Percentiles rank a stretch among this genome's conserved stretches.
phyloP scores from a whole-genome alignment of 2,113 vertebrate species.

The Euleptes europaea region DNA sequence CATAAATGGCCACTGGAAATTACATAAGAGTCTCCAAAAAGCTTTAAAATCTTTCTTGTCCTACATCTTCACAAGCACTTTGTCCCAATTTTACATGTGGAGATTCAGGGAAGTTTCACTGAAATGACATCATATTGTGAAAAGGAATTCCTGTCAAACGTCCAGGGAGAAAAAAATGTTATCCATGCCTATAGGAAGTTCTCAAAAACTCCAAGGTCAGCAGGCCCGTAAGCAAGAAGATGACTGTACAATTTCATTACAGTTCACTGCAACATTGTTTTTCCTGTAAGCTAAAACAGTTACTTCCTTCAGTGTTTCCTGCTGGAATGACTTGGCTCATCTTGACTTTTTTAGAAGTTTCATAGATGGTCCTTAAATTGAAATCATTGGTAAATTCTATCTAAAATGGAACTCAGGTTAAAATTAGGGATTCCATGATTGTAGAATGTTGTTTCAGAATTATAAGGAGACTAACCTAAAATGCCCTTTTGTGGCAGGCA shows the following conservation, averaged over 20 bases:
- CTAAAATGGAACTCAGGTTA: not conserved
- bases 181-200: slow-evolving; percentile 63
- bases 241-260: not conserved
- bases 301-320: not conserved
- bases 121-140: slow-evolving; percentile 14
- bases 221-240: not conserved
- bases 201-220: slow-evolving; percentile 46
- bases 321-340: not conserved
- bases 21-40: not conserved
- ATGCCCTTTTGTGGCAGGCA: no score
- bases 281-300: not conserved
- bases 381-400: not conserved
- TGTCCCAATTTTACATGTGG: not conserved
- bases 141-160: not conserved
- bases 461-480: no score
- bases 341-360: not conserved
- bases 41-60: not conserved
- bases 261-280: slow-evolving; percentile 19
- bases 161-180: slow-evolving; percentile 46
- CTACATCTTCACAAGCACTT: not conserved
- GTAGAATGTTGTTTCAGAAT: not conserved
- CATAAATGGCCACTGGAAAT: no score
- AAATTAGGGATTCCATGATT: not conserved
- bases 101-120: not conserved
- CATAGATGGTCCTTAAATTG: not conserved